Conservation (phyloP, 2,797 vertebrate genomes). For the Geotrypetes seraphini region DNA sequence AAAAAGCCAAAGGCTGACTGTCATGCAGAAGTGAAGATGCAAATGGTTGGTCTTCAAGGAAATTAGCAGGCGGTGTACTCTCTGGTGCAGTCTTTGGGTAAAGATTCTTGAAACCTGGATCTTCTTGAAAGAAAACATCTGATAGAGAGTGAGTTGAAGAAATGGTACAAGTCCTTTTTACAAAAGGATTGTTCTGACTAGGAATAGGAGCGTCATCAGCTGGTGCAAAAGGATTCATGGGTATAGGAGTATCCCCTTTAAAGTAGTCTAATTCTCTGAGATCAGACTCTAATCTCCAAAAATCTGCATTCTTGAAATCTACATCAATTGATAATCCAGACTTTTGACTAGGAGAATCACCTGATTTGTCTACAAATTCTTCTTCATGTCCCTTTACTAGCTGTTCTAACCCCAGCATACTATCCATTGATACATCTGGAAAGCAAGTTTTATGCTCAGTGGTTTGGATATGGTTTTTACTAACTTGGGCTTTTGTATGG, state of each 20-base stretch:
- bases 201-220: conserved; percentile 8
- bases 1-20: conserved; percentile 55
- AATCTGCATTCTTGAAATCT: conserved; percentile 39
- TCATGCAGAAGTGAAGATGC: conserved; percentile 33
- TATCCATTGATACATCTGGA: rapidly evolving
- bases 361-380: not conserved
- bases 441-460: not conserved
- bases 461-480: not conserved
- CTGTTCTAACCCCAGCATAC: not conserved
- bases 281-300: conserved; percentile 25
- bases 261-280: not conserved
- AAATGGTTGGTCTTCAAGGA: conserved; percentile 6
- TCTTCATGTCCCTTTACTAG: too few species aligned
- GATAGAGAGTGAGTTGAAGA: conserved; percentile 16
- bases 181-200: conserved; percentile 35
- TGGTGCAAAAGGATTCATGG: conserved; percentile 37
- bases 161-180: not conserved
- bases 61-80: conserved; percentile 37
- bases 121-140: conserved; percentile 13
- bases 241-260: not conserved
- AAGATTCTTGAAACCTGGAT: conserved; percentile 12
- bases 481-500: not conserved
- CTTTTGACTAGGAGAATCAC: not conserved
- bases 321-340: not conserved
- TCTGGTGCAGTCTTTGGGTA: conserved; percentile 10